Percentiles rank a stretch among this genome's conserved stretches.
phyloP scores from a whole-genome alignment of 1,140 invertebrate species.

The Brachionus paranguensis region DNA sequence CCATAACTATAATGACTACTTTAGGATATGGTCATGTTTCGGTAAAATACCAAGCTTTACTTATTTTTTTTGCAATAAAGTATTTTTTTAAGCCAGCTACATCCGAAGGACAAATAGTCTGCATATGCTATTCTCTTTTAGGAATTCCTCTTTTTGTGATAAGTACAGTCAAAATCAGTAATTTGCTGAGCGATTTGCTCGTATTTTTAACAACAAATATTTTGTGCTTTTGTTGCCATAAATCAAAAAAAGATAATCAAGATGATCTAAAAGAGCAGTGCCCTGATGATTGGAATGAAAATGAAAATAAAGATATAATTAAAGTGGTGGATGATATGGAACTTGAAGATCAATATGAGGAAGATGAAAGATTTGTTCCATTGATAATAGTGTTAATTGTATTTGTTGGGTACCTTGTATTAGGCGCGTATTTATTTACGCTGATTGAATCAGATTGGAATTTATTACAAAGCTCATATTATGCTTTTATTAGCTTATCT shows the following conservation, averaged over 20 bases:
- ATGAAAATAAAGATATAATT: background rate
- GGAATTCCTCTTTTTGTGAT: slow-evolving; percentile 36
- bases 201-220: slow-evolving; percentile 19
- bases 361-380: background rate
- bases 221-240: slow-evolving; percentile 7
- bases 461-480: background rate
- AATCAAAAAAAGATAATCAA: background rate
- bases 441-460: background rate
- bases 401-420: background rate
- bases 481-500: background rate
- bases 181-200: background rate
- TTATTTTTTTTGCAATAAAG: background rate
- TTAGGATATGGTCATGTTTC: slow-evolving; percentile 35
- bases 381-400: background rate
- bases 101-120: slow-evolving; percentile 32
- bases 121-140: slow-evolving; percentile 26
- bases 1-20: slow-evolving; percentile 22
- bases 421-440: background rate
- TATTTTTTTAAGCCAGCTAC: slow-evolving; percentile 33
- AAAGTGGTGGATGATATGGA: slow-evolving; percentile 22
- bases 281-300: background rate
- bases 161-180: slow-evolving; percentile 11
- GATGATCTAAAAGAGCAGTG: background rate
- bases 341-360: background rate
- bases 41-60: background rate